Evolutionary conservation across 2,888 invertebrate genomes (phyloP).

Genomic region (Macroteleia sp.): DNA sequence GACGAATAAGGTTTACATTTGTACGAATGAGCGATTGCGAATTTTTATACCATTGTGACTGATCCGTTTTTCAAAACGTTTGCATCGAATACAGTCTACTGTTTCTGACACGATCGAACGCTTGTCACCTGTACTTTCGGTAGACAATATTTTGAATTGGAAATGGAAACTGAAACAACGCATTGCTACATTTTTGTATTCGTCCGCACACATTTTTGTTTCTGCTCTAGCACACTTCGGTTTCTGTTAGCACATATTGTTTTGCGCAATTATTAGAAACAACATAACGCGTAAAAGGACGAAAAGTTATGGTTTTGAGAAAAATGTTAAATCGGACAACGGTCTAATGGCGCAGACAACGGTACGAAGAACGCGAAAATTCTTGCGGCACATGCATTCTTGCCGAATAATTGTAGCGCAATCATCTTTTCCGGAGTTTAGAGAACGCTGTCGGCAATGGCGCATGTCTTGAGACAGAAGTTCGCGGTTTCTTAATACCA

Average conservation of each 20-base stretch:
- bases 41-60: neutral
- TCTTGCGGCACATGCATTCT: slow-evolving; percentile 14
- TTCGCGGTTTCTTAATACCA: slow-evolving; percentile 29
- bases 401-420: slow-evolving; percentile 48
- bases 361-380: neutral
- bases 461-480: slow-evolving; percentile 30
- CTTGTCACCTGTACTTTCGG: slow-evolving; percentile 13
- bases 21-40: neutral
- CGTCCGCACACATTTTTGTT: neutral
- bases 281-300: too few relatives aligned
- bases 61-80: slow-evolving; percentile 9
- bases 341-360: too few relatives aligned
- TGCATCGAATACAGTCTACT: neutral
- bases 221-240: too few relatives aligned
- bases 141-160: slow-evolving; percentile 11
- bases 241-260: too few relatives aligned
- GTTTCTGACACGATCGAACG: slow-evolving; percentile 20
- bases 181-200: neutral
- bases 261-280: too few relatives aligned
- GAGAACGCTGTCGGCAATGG: slow-evolving; percentile 17
- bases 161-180: slow-evolving; percentile 1
- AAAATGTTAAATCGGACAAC: too few relatives aligned
- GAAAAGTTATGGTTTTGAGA: too few relatives aligned
- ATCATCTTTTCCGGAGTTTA: slow-evolving; percentile 44
- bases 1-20: slow-evolving; percentile 9